Base-by-base conservation (phyloP, 2,888 invertebrate species). In the Sympetrum striolatum region DNA sequence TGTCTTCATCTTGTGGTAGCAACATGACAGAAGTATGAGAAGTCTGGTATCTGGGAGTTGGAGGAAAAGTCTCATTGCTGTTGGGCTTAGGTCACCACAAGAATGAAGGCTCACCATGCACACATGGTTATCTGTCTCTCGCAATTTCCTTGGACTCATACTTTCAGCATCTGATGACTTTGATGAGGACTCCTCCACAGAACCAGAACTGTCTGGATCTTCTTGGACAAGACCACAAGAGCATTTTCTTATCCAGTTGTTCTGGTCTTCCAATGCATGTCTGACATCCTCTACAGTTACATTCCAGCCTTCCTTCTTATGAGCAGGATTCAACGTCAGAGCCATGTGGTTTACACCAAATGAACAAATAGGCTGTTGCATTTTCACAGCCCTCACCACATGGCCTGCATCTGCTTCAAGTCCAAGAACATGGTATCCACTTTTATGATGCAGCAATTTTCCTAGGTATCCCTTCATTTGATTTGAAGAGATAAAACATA, bases 11-110 rank as follows among this genome's bases (percentile, higher is more conserved):
- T 96, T 96, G 93, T 97, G 97, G 92, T 97, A 97, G 93, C 97
- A 97, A 92, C 97, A 97, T 5, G 97, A 96, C 95, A 97, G 96
- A 22, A 97, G 94, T 81, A 96, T 94, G 37, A 97, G 93, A 25
- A 95, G 93, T 91, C 94, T 94, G 0, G 96, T 96, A 60, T 94
- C 93, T 12, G 94, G 92, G 93, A 96, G 95, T 92, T 95, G 94
- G 79, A 95, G 92, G 93, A 97, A 97, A 92, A 97, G 93, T 92
- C 95, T 95, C 90, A 97, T 95, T 14, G 96, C 96, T 90, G 95
- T 95, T 37, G 97, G 91, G 79, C 96, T 96, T 91, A 97, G 94
- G 94, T 97, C 97, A 0, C 96, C 97, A 92, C 97, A 97, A 10
- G 97, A 96, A 93, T 97, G 97, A 14, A 97, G 94, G 0, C 97